Evolutionary conservation across 1,140 invertebrate species (phyloP).

Genomic region (Pteromalus puparum): DNA sequence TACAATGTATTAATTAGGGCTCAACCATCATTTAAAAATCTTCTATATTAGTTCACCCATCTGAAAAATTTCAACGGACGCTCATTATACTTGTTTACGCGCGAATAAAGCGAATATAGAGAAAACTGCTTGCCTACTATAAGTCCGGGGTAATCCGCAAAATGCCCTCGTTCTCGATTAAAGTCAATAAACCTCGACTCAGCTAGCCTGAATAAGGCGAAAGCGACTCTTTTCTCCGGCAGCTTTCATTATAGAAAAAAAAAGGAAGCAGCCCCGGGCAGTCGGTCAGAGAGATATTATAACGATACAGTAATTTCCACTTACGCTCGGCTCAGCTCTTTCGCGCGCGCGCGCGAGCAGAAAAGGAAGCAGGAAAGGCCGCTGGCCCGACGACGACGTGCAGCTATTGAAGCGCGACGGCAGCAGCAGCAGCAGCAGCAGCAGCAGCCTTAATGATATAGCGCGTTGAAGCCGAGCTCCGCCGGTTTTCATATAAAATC

Average conservation of each 20-base stretch:
- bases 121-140: no score
- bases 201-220: no score
- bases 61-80: background rate
- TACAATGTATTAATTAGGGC: no score
- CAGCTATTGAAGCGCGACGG: background rate
- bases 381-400: background rate
- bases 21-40: conserved; percentile 23
- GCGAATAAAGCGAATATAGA: no score
- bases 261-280: background rate
- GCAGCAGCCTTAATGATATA: conserved; percentile 41
- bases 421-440: background rate
- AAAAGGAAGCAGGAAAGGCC: background rate
- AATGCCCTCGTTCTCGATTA: no score
- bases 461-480: background rate
- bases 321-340: background rate
- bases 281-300: conserved; percentile 8
- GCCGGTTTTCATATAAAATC: conserved; percentile 48
- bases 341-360: no score
- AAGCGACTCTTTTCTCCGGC: no score
- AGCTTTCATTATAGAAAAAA: background rate
- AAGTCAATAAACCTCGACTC: no score
- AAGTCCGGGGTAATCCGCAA: no score
- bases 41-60: background rate
- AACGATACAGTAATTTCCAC: conserved; percentile 14
- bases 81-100: no score